phyloP scores from a whole-genome alignment of 1,140 invertebrate genomes.

The Aphis gossypii region DNA sequence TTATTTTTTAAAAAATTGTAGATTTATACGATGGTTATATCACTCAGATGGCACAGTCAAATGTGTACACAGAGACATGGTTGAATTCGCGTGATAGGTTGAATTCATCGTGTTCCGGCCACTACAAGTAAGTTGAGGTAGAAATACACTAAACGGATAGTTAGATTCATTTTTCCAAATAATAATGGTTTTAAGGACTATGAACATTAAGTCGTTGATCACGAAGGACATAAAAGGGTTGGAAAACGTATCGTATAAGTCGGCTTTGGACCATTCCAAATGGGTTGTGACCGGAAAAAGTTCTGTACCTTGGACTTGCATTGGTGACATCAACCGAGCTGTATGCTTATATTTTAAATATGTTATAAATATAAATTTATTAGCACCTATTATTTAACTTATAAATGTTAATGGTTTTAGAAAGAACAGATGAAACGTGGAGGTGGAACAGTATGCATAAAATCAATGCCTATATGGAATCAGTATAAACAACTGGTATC shows the following conservation, averaged over 20 bases:
- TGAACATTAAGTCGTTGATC: slow-evolving; percentile 24
- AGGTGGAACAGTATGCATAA: slow-evolving; percentile 82
- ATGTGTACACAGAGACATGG: slow-evolving; percentile 87
- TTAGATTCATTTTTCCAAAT: background rate
- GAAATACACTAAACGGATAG: background rate
- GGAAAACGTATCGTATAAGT: slow-evolving; percentile 73
- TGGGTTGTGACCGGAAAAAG: slow-evolving; percentile 79
- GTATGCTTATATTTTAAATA: slow-evolving; percentile 64
- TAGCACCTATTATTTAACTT: background rate
- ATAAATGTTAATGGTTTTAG: background rate
- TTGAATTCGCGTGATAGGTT: slow-evolving; percentile 78
- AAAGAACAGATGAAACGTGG: slow-evolving; percentile 75
- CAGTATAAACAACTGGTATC: slow-evolving; percentile 24
- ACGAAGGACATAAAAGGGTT: background rate
- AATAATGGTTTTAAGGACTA: slow-evolving; percentile 24
- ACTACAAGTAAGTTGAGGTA: background rate
- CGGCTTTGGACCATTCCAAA: slow-evolving; percentile 87
- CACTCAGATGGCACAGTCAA: slow-evolving; percentile 74
- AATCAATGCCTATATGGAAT: slow-evolving; percentile 67
- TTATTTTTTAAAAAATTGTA: slow-evolving; percentile 61
- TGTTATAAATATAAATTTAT: background rate
- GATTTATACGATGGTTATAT: slow-evolving; percentile 87
- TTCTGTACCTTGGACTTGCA: slow-evolving; percentile 72
- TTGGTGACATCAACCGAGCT: slow-evolving; percentile 92
- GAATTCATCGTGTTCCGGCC: slow-evolving; percentile 72